These are phyloP conservation scores for Philereme transversata DNA, from an alignment of 2,888 invertebrate genomes.

Conservation along the genomic window DNA sequence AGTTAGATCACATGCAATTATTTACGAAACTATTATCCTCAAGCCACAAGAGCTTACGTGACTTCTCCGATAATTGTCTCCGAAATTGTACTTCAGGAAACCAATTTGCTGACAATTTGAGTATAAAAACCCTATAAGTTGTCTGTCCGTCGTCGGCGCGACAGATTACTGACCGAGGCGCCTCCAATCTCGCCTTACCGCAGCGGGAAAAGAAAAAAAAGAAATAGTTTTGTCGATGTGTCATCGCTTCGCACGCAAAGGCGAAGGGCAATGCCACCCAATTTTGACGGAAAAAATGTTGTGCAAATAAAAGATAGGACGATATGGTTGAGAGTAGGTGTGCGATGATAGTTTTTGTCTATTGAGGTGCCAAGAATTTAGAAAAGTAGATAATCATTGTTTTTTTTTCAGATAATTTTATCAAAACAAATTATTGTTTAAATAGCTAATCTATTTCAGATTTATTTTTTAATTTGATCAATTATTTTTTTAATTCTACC, in stretches of 20 bases:
- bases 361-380: no score
- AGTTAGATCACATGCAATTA: constrained; percentile 4
- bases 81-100: constrained; percentile 45
- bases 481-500: no score
- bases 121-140: constrained; percentile 46
- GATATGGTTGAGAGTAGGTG: constrained; percentile 2
- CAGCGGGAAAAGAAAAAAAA: constrained; percentile 49
- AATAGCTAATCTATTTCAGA: no score
- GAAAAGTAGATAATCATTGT: no score
- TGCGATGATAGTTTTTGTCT: background rate
- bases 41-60: constrained; percentile 31
- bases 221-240: constrained; percentile 63
- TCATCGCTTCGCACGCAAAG: constrained; percentile 66
- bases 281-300: constrained; percentile 34
- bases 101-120: constrained; percentile 56
- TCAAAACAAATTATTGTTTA: no score
- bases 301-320: constrained; percentile 17
- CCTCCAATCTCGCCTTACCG: constrained; percentile 62
- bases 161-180: constrained; percentile 72
- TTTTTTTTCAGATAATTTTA: no score
- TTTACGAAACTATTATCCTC: constrained; percentile 18
- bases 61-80: constrained; percentile 41
- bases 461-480: no score
- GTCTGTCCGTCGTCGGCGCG: constrained; percentile 48
- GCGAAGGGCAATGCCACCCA: constrained; percentile 54